A percentile compares a stretch with the other conserved stretches of the same genome.
phyloP scores from a whole-genome alignment of 2,888 invertebrate genomes.

The Lucinisca nassula region DNA sequence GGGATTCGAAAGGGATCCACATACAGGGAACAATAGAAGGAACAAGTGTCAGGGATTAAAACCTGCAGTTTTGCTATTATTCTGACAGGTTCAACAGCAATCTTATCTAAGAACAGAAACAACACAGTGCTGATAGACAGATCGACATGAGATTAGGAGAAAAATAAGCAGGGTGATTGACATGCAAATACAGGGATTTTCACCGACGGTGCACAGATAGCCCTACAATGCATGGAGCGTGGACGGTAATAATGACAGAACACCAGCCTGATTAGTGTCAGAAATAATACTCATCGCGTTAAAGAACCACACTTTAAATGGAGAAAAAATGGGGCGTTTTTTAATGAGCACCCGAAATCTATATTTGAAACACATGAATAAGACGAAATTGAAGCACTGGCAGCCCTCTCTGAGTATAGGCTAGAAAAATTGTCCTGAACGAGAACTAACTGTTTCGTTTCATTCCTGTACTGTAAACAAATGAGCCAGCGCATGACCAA shows the following conservation, averaged over 20 bases:
- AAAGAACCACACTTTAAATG: too few species aligned
- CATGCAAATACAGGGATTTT: not conserved
- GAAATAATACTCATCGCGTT: too few species aligned
- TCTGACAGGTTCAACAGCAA: not conserved
- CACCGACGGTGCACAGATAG: not conserved
- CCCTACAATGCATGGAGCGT: not conserved
- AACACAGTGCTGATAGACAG: not conserved
- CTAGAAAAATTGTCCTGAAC: too few species aligned
- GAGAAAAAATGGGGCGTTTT: too few species aligned
- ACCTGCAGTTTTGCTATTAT: not conserved
- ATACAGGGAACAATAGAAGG: not conserved
- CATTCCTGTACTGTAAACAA: too few species aligned
- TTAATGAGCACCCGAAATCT: too few species aligned
- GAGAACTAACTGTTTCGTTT: too few species aligned
- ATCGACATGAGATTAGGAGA: not conserved
- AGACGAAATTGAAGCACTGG: too few species aligned
- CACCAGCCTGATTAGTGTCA: conserved; percentile 9
- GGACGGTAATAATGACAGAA: not conserved
- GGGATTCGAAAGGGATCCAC: not conserved
- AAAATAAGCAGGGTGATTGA: not conserved
- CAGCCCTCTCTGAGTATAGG: too few species aligned
- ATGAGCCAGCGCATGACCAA: too few species aligned
- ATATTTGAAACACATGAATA: too few species aligned
- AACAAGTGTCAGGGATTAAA: conserved; percentile 9
- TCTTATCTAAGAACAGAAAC: not conserved